These are phyloP conservation scores for Ennomos fuscantarius DNA, from an alignment of 2,888 invertebrate genomes.

Conservation along the genomic window DNA sequence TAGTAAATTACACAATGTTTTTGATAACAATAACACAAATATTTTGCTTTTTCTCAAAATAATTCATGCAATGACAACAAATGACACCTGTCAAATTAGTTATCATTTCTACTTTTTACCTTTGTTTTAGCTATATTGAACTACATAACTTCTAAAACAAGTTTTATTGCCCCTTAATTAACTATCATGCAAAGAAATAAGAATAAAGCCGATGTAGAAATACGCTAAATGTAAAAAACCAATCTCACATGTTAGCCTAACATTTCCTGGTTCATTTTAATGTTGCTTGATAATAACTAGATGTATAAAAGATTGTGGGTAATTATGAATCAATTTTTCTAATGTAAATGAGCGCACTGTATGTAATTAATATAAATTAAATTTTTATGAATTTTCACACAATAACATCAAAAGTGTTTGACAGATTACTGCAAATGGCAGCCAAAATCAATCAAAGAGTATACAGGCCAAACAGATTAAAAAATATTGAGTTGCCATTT, in stretches of 20 bases:
- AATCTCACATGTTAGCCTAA: constrained; percentile 63
- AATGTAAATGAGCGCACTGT: constrained; percentile 22
- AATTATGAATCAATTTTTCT: constrained; percentile 31
- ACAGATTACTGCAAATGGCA: constrained; percentile 79
- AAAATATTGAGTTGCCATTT: too few relatives aligned
- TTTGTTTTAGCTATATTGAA: constrained; percentile 11
- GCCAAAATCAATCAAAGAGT: constrained; percentile 50
- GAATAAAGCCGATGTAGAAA: not conserved
- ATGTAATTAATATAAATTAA: constrained; percentile 13
- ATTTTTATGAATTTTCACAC: constrained; percentile 52
- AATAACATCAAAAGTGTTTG: constrained; percentile 81
- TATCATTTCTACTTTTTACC: constrained; percentile 38
- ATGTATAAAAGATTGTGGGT: not conserved
- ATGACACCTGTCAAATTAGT: constrained; percentile 75
- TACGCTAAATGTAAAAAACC: constrained; percentile 42
- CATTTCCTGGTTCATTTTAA: constrained; percentile 55
- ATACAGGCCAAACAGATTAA: too few relatives aligned
- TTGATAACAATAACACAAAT: constrained; percentile 58
- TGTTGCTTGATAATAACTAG: constrained; percentile 19
- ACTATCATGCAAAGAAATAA: constrained; percentile 4
- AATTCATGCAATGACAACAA: constrained; percentile 62
- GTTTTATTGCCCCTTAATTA: not conserved
- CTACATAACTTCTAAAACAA: not conserved
- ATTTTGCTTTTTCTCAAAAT: constrained; percentile 58
- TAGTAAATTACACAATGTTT: constrained; percentile 42